Evolutionary conservation across 2,888 invertebrate genomes (phyloP), one percentile per base, ranked within the genome.

Genomic region (Melinopterus prodromus): DNA sequence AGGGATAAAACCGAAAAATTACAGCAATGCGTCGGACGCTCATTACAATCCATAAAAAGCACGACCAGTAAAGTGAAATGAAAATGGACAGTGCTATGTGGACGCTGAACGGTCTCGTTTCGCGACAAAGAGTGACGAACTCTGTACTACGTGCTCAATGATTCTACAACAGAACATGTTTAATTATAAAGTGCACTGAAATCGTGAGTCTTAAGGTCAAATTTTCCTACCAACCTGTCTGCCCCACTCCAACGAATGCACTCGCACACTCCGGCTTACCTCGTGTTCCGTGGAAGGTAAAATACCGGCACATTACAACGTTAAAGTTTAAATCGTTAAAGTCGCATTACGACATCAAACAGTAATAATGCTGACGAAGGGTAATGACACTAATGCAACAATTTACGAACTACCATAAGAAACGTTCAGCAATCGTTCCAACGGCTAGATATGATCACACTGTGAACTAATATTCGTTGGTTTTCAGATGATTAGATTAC

Each of bases 101-200:
- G 26, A 26, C 26, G 26, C 26, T 53, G 53, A 53, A 53, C 5
- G 53, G 53, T 53, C 53, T 53, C 53, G 53, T 53, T 53, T 78
- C 71, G 76, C 71, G 35, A 26, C 26, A 26, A 3, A 12, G n/a
- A 71, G 16, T 77, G 79, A 72, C 77, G 78, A 36, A 76, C 70
- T 76, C 81, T 71, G 69, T 69, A 76, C 75, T 77, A 79, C 81
- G 82, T 77, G 82, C 81, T 82, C 82, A 82, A 77, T 83, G 84
- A 84, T 84, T 84, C 83, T 81, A 84, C 53, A 53, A 85, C 84
- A 83, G 82, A 85, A 86, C 86, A 86, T 86, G 87, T 87, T 88
- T 88, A 88, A 89, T 89, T 89, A 88, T 87, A 87, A 88, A 88
- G 87, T 86, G 88, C 88, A 87, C 86, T 83, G 84, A 85, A 88